Percentiles rank a stretch among this genome's conserved stretches.
Conservation (phyloP, 2,888 invertebrate genomes). For the Choreutis nemorana region DNA sequence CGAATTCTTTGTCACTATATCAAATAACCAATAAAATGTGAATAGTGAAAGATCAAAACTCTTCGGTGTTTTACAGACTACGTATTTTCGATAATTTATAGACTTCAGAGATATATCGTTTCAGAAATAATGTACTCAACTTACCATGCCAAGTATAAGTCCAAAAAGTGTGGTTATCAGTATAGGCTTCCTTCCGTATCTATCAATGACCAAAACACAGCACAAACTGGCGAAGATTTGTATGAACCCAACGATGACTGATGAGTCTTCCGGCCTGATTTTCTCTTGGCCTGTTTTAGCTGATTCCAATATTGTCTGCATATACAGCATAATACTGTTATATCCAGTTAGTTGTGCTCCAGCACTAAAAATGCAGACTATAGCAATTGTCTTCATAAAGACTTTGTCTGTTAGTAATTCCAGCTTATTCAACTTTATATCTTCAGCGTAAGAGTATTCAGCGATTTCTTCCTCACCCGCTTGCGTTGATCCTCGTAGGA, state of each 20-base stretch:
- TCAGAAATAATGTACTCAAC: no score
- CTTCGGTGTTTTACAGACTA: no score
- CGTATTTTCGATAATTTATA: no score
- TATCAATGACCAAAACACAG: conserved; percentile 22
- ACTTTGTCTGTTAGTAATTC: conserved; percentile 17
- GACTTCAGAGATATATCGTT: no score
- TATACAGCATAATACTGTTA: conserved; percentile 31
- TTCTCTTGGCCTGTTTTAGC: conserved; percentile 31
- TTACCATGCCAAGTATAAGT: conserved; percentile 26
- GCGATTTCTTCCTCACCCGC: conserved; percentile 10
- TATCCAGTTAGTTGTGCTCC: conserved; percentile 26
- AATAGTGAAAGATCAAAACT: no score
- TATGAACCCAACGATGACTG: conserved; percentile 31
- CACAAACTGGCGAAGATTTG: conserved; percentile 30
- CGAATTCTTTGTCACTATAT: no score
- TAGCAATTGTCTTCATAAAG: conserved; percentile 19
- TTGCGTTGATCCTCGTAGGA: conserved; percentile 9
- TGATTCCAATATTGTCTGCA: conserved; percentile 35
- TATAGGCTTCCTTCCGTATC: conserved; percentile 24
- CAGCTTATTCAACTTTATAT: conserved; percentile 10
- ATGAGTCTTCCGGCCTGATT: conserved; percentile 28
- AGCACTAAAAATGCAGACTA: conserved; percentile 16
- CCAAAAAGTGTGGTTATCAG: conserved; percentile 18
- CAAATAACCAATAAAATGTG: no score
- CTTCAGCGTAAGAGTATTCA: conserved; percentile 9